Evolutionary conservation across 2,113 vertebrate species (phyloP), one percentile per base, ranked within the genome.

Genomic region (Atherinomorus stipes): DNA sequence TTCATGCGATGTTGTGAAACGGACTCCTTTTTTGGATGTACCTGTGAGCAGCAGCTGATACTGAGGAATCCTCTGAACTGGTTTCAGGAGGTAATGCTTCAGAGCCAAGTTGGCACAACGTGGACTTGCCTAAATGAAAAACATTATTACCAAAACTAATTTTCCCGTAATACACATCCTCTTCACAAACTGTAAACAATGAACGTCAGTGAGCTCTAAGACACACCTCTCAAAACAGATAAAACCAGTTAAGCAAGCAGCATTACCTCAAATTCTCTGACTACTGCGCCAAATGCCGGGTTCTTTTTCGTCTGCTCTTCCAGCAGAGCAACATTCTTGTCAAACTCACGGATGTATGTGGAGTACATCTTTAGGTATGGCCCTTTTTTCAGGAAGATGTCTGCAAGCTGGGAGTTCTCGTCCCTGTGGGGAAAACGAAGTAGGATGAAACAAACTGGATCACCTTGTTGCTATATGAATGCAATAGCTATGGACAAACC

Each of bases 331-430:
- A 97, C 89, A 91, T 98, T 99, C 93, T 95, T 97, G 93, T 98
- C 96, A 64, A 97, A 99, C 92, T 99, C 96, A n/a, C 96, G 95
- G 80, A 99, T 99, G 85, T 99, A 99, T 2, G 95, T 97, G 44
- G 98, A 98, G 92, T 99, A 99, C 98, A 99, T 98, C 89, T 99
- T 99, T 61, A 99, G 90, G 82, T 97, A 99, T 0, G 97, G 98
- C 19, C 98, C 97, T 73, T 98, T 98, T 88, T 97, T 96, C 82
- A 99, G 92, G 94, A 99, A 99, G 80, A 99, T 97, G 81, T 99
- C 98, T 37, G 97, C 96, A 51, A 99, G 93, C 89, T 93, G 94
- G 56, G 95, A 92, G 77, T 96, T 93, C 16, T 97, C 95, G 0
- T 93, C 93, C 98, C 97, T 99, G 73, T 37, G 28, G 8, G 72